phyloP scores from a whole-genome alignment of 2,888 invertebrate genomes.

The Epinotia ramella region DNA sequence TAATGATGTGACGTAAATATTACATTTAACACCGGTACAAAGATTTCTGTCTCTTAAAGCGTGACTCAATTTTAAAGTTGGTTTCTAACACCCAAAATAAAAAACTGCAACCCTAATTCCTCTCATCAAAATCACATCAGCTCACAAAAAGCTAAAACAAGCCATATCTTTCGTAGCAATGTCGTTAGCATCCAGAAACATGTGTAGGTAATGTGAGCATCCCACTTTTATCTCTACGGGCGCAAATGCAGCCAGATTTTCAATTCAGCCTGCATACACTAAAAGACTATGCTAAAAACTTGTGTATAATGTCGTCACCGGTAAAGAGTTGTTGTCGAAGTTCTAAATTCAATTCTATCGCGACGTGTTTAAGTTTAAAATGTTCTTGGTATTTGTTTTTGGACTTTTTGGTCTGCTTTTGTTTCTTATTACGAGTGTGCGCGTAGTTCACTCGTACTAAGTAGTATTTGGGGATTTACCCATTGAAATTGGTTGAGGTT shows the following conservation, averaged over 20 bases:
- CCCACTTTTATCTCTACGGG: conserved; percentile 21
- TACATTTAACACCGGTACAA: neutral
- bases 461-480: neutral
- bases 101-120: neutral
- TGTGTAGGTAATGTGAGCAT: conserved; percentile 28
- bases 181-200: conserved; percentile 23
- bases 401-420: neutral
- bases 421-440: neutral
- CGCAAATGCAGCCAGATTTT: conserved; percentile 32
- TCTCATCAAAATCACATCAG: conserved; percentile 25
- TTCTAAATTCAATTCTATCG: neutral
- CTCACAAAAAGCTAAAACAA: conserved; percentile 3
- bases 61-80: neutral
- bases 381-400: neutral
- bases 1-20: neutral
- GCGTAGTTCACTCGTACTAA: neutral
- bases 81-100: neutral
- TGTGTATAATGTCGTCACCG: conserved; percentile 9
- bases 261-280: conserved; percentile 24
- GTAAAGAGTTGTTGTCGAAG: neutral
- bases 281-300: conserved; percentile 23
- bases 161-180: conserved; percentile 3
- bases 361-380: neutral
- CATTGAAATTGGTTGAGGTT: neutral
- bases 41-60: neutral